Evolutionary conservation across 2,113 vertebrate species (phyloP), one percentile per base, ranked within the genome.

Genomic region (Sylvietta virens): DNA sequence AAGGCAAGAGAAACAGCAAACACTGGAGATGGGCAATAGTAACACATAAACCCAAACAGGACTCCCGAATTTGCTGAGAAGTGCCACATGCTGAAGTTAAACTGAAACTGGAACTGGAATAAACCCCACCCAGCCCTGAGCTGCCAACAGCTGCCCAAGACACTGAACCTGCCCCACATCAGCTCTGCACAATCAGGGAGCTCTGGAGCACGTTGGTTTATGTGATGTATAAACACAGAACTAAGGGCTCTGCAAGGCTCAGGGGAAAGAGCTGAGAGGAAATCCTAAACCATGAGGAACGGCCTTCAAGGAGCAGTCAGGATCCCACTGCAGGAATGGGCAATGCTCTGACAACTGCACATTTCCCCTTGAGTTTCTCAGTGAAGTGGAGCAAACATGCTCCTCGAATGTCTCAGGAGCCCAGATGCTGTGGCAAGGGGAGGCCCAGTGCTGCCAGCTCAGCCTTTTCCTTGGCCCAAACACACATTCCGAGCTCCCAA

Each of bases 401-500:
- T 39, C 33, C 57, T 44, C 6, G 8, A 22, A 7, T 11, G 23
- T 4, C 24, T 53, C 47, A 24, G 73, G 39, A 4, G 61, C 60
- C 56, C 53, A 47, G 19, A 69, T 15, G 11, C 60, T 30, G 33
- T 15, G 44, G 23, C 71, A 20, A 33, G 50, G 31, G 27, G 67
- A 20, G 40, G 14, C 13, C 39, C 1, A 0, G 9, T 3, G 31
- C 66, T 60, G 89, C 62, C 93, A 72, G 10, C 53, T 15, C 0
- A 45, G 80, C 65, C 82, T 57, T 3, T 9, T 11, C 91, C 28
- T 17, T 48, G 54, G 47, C 10, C 45, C 10, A 1, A 15, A 15
- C 1, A 6, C 22, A 5, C 24, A 0, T 9, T 6, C 47, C 2
- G 1, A n/a, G 65, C 74, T 35, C 7, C 1, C 0, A 6, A 15